A percentile compares a stretch with the other conserved stretches of the same genome.
Conservation (phyloP, 2,888 invertebrate genomes). For the Himalopsyche kuldschensis region DNA sequence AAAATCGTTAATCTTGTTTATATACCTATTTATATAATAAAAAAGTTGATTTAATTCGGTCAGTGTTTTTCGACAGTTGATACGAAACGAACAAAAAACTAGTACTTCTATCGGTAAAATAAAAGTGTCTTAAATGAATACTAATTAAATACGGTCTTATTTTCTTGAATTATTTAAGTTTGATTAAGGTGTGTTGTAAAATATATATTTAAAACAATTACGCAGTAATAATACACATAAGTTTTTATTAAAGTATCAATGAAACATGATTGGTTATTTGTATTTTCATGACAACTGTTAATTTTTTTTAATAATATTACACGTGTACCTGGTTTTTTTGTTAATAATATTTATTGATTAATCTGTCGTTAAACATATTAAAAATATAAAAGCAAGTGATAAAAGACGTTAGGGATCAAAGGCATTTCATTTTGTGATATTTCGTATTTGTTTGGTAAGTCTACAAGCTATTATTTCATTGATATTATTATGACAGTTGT, state of each 20-base stretch:
- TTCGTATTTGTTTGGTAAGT: neutral
- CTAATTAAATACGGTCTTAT: neutral
- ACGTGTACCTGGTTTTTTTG: neutral
- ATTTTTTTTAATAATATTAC: neutral
- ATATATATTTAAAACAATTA: neutral
- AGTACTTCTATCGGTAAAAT: neutral
- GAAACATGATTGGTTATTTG: constrained; percentile 13
- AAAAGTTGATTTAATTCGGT: neutral
- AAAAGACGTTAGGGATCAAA: neutral
- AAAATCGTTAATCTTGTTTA: neutral
- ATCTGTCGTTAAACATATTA: neutral
- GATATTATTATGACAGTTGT: neutral
- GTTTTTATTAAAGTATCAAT: constrained; percentile 1
- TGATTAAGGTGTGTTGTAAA: too few species aligned
- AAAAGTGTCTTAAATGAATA: neutral
- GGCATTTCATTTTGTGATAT: neutral
- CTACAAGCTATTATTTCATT: neutral
- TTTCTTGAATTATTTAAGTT: neutral
- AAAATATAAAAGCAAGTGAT: neutral
- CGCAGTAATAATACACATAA: neutral
- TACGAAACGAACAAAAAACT: neutral
- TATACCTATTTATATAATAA: neutral
- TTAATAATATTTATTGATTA: neutral
- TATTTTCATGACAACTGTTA: constrained; percentile 10
- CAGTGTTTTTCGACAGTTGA: neutral